phyloP scores from a whole-genome alignment of 2,797 vertebrate genomes.

The Chromobotia macracanthus region DNA sequence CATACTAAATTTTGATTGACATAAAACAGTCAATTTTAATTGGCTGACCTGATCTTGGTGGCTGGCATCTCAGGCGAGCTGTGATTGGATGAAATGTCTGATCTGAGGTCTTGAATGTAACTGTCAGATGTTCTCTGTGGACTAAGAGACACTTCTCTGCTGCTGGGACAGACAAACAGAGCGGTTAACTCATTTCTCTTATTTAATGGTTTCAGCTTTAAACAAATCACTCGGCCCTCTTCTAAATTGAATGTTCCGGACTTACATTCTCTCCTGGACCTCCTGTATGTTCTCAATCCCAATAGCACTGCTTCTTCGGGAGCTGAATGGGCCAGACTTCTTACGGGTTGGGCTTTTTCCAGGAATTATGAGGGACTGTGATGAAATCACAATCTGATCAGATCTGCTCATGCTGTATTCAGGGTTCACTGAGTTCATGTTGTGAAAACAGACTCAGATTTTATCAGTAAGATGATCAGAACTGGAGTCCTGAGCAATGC shows the following conservation, averaged over 20 bases:
- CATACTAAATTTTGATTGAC: background rate
- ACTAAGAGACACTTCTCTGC: conserved; percentile 84
- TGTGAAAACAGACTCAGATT: no score
- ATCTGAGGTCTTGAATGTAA: conserved; percentile 85
- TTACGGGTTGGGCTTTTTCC: conserved; percentile 94
- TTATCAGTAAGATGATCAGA: no score
- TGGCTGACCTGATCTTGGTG: conserved; percentile 83
- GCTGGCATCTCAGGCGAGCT: conserved; percentile 92
- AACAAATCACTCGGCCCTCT: background rate
- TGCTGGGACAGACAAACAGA: conserved; percentile 43
- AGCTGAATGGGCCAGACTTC: conserved; percentile 91
- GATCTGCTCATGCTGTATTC: no score
- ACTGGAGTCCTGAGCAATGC: no score
- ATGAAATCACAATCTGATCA: conserved; percentile 13
- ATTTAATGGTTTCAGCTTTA: background rate
- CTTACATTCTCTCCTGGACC: conserved; percentile 89
- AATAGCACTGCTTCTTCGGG: conserved; percentile 92
- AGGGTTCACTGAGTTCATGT: background rate
- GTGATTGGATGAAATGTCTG: conserved; percentile 88
- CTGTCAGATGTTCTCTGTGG: conserved; percentile 87
- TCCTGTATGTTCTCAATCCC: conserved; percentile 98
- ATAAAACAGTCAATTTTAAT: background rate
- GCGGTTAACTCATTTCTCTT: no score
- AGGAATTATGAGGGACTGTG: conserved; percentile 89
- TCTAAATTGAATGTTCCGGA: background rate